Conservation (phyloP, 2,113 vertebrate species). For the Pseudonaja textilis region DNA sequence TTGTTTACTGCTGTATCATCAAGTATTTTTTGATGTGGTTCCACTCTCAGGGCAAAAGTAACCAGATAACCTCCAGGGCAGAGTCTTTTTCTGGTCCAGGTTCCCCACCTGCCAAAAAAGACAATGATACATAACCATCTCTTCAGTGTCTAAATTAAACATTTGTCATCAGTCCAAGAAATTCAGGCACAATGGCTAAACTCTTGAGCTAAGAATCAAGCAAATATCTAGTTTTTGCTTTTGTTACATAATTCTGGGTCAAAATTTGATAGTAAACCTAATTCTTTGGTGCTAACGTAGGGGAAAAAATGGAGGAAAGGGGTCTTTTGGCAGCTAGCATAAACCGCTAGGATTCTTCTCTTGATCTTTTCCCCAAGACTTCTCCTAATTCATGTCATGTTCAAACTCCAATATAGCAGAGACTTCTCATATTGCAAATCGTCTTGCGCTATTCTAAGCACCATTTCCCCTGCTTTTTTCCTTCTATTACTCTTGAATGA, state of each 20-base stretch:
- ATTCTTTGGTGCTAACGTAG: background rate
- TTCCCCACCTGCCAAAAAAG: conserved; percentile 55
- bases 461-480: background rate
- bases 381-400: too few species aligned
- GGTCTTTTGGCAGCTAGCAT: background rate
- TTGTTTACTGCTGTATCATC: conserved; percentile 64
- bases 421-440: background rate
- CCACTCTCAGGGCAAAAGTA: conserved; percentile 62
- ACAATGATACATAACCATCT: background rate
- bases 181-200: background rate
- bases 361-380: too few species aligned
- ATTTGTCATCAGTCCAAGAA: background rate
- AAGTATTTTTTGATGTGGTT: conserved; percentile 20
- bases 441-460: background rate
- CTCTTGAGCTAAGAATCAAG: background rate
- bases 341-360: background rate
- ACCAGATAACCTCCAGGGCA: conserved; percentile 46
- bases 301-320: background rate
- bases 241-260: background rate
- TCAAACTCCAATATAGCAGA: background rate
- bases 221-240: background rate
- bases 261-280: background rate
- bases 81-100: conserved; percentile 9
- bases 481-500: background rate
- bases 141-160: background rate